Base-by-base conservation (phyloP, 2,888 invertebrate genomes). In the Encarsia formosa region DNA sequence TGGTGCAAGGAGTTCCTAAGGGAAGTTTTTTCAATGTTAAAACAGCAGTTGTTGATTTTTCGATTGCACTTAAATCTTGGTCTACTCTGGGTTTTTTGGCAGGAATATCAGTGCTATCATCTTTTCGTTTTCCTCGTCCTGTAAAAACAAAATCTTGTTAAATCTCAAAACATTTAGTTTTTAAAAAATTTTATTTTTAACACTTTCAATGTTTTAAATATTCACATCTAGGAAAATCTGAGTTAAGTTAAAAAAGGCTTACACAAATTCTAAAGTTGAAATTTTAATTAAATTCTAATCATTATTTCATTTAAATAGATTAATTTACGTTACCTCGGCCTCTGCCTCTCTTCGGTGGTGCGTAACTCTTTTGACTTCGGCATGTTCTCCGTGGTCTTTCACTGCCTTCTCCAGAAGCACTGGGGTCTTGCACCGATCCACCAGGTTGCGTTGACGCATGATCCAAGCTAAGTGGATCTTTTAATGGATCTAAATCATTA, bases 381-480 rank as follows among this genome's bases (percentile, higher is more conserved):
- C 74, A 74, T 5, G 71, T 74, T 57, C 74, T 65, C 20, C 70
- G 68, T 1, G 74, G 74, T 51, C 74, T 63, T 29, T 72, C 73
- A 34, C 62, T 71, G 22, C 71, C 69, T n/a, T 63, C 66, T 0
- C 29, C 16, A 11, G 20, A 20, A 5, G 11, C 13, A 3, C 13
- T 8, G 20, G 19, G 6, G 19, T 62, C 61, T 23, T 66, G 64
- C 1, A 60, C 35, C 13, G 47, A 41, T 13, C 51, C 53, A 2
- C 29, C 20, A 8, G 45, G 38, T 11, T 50, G 52, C 15, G 48
- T 37, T 4, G 62, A 52, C 2, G 62, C 20, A 5, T 69, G 67
- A 31, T 73, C 70, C 8, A 72, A 43, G 11, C 70, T 66, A 2
- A 72, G 50, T 3, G 72, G 69, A 59, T 73, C 72, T 16, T 62